Conservation (phyloP, 2,888 invertebrate species). For the Drosophila prolongata region DNA sequence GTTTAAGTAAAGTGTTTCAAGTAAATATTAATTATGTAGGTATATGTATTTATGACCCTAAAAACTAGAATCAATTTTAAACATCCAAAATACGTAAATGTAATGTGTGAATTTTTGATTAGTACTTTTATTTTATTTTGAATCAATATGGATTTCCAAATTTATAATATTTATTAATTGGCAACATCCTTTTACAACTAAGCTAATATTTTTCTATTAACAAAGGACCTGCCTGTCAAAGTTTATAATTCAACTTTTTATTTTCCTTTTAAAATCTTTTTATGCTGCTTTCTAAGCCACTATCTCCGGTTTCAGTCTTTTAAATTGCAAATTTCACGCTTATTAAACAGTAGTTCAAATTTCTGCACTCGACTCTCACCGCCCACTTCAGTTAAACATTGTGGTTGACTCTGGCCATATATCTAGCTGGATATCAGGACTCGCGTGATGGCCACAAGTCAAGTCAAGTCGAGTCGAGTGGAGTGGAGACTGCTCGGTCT, state of each 20-base stretch:
- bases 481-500: conserved; percentile 24
- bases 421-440: conserved; percentile 27
- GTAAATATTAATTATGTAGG: too few relatives aligned
- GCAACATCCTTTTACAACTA: too few relatives aligned
- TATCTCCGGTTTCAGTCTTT: conserved; percentile 4
- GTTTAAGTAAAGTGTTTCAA: too few relatives aligned
- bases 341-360: conserved; percentile 47
- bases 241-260: background rate
- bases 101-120: too few relatives aligned
- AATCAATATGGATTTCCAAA: too few relatives aligned
- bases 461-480: conserved; percentile 5
- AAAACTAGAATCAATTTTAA: too few relatives aligned
- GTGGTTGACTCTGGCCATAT: conserved; percentile 35
- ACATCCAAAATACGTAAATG: too few relatives aligned
- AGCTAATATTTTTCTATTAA: background rate
- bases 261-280: background rate
- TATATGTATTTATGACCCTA: too few relatives aligned
- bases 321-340: conserved; percentile 43
- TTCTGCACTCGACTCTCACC: background rate
- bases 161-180: too few relatives aligned
- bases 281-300: conserved; percentile 1
- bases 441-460: conserved; percentile 36
- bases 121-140: too few relatives aligned
- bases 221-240: background rate
- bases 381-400: conserved; percentile 9